Evolutionary conservation across 2,797 vertebrate genomes (phyloP), one percentile per base, ranked within the genome.

Genomic region (Acridotheres tristis): DNA sequence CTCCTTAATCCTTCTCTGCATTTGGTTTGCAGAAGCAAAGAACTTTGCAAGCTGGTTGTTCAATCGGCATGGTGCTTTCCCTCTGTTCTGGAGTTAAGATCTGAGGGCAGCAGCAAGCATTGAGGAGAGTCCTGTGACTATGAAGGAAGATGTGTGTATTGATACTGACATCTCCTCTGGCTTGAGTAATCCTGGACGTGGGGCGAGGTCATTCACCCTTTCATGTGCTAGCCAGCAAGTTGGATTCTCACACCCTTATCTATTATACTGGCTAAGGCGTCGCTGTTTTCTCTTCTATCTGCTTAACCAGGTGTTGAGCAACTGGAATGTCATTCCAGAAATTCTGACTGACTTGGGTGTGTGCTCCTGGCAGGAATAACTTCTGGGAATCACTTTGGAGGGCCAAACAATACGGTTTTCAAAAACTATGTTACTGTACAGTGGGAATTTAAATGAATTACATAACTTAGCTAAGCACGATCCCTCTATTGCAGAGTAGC

Each of bases 241-340:
- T 74, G 89, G 68, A 89, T 97, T 97, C 95, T 97, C 96, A 97
- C 96, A 95, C 94, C 89, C 95, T 96, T 96, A 95, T 97, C 96
- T 95, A 23, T 90, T 82, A 59, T 57, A 69, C 73, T 26, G 77
- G 95, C 88, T 92, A 79, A 96, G 96, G 96, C 71, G 89, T 96
- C 40, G 16, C 89, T 96, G 91, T 94, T 97, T 96, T 96, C 90
- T 92, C 93, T 85, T 83, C 93, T 67, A 93, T 95, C 95, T 95
- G 83, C 96, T 88, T 94, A 96, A 96, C 89, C 91, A 85, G 85
- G 89, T 66, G 54, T 96, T 97, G 91, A 94, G 96, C 96, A 97
- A 97, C 88, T 86, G 89, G 80, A 91, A 74, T 84, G 91, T 92
- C 89, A 93, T 96, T 96, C 92, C 95, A 96, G 92, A 95, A 90